Evolutionary conservation across 1,140 invertebrate species (phyloP), one percentile per base, ranked within the genome.

Genomic region (Trichogramma pretiosum): DNA sequence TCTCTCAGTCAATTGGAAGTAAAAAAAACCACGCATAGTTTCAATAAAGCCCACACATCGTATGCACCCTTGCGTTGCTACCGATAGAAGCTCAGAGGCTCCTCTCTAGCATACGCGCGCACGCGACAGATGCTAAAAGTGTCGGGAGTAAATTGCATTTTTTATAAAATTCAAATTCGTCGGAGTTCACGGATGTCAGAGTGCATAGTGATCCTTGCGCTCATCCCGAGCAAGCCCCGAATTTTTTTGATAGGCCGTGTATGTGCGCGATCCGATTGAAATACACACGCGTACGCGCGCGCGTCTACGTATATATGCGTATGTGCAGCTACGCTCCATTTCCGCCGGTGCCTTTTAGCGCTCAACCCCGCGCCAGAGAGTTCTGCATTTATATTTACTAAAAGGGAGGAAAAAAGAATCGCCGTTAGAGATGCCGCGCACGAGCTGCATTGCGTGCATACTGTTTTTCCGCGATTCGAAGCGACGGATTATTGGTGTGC

Each of bases 151-250:
- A 16, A 22, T 17, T 51, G 44, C 49, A 46, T 42, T 51, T 51
- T 46, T 51, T 42, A 46, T 51, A 37, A 51, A 51, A 51, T 51
- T 51, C 39, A 46, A 51, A 51, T 51, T 22, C 16, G 18, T n/a
- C 16, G 18, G 23, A 11, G 24, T 11, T 7, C 24, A 28, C 24
- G 11, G 24, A 5, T 5, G 5, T 5, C 24, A 28, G 5, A 28
- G 24, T 28, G 24, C 11, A 11, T 28, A 28, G 24, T 11, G 11
- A 28, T 28, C 5, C 11, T 28, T 28, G 11, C 2, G 16, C 37
- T 16, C 28, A 48, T 41, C 37, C 32, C 11, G 33, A n/a, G 16
- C 19, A 16, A n/a, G 17, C 19, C 10, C 17, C 35, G 24, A 14
- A 14, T 18, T 17, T 5, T 18, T 11, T 48, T 49, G 17, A n/a